phyloP scores from a whole-genome alignment of 92 coral and sea anemone species.

The Porites evermanni region DNA sequence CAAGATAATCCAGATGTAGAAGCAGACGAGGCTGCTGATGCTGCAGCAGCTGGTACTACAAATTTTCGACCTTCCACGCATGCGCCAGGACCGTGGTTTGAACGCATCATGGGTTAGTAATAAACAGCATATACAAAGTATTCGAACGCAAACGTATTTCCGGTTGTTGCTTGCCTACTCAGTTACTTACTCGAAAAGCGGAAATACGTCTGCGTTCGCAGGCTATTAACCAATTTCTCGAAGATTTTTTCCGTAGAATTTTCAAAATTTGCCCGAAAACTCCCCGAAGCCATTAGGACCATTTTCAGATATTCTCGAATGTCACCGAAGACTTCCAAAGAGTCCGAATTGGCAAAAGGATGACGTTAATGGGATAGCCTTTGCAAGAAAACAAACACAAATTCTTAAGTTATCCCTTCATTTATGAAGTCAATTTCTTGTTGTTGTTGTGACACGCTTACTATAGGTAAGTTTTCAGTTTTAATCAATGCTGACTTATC shows the following conservation, averaged over 20 bases:
- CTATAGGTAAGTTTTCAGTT: too few relatives aligned
- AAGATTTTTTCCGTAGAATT: background rate
- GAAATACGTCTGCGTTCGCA: too few relatives aligned
- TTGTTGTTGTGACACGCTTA: background rate
- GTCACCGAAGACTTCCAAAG: too few relatives aligned
- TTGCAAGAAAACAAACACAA: too few relatives aligned
- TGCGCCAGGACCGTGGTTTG: constrained; percentile 55
- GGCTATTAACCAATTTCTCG: background rate
- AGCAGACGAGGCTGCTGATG: constrained; percentile 4
- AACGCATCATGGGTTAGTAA: constrained; percentile 57
- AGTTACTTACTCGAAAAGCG: too few relatives aligned
- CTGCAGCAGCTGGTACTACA: background rate
- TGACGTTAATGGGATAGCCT: too few relatives aligned
- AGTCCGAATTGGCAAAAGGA: too few relatives aligned
- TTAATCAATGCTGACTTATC: background rate
- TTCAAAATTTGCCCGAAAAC: background rate
- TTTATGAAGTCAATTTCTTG: background rate
- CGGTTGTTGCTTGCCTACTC: too few relatives aligned
- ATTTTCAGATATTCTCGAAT: too few relatives aligned
- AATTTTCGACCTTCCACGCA: constrained; percentile 1
- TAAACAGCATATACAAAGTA: background rate
- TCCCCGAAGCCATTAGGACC: too few relatives aligned
- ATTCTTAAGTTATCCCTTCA: too few relatives aligned
- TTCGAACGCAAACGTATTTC: background rate
- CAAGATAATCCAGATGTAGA: constrained; percentile 22